These are phyloP conservation scores for Cetoscarus ocellatus DNA, from an alignment of 2,797 vertebrate genomes.

Conservation along the genomic window DNA sequence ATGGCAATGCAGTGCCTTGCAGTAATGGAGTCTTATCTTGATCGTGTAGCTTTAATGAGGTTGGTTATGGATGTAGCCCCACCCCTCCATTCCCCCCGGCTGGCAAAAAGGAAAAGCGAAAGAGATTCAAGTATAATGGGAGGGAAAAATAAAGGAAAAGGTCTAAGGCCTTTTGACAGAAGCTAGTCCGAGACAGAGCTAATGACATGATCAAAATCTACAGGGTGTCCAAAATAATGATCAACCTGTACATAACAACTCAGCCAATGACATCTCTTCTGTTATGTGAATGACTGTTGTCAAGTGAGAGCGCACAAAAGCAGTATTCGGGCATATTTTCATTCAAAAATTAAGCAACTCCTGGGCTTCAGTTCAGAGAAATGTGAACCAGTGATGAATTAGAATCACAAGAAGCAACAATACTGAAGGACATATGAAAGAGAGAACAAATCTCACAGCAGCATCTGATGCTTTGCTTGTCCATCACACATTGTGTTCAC, in stretches of 20 bases:
- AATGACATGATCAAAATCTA: constrained; percentile 23
- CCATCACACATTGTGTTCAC: constrained; percentile 44
- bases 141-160: constrained; percentile 2
- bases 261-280: constrained; percentile 24
- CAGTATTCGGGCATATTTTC: constrained; percentile 3
- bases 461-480: constrained; percentile 19
- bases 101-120: constrained; percentile 28
- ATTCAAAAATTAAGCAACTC: neutral
- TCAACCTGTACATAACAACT: constrained; percentile 33
- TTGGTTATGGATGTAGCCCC: constrained; percentile 57
- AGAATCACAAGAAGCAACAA: constrained; percentile 11
- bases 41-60: constrained; percentile 78
- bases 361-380: neutral
- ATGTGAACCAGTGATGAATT: constrained; percentile 12
- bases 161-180: constrained; percentile 27
- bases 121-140: constrained; percentile 3
- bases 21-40: constrained; percentile 79
- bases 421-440: constrained; percentile 6
- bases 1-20: constrained; percentile 58
- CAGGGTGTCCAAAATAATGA: constrained; percentile 21
- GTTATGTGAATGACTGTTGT: constrained; percentile 31
- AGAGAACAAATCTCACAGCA: constrained; percentile 1
- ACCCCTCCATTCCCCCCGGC: constrained; percentile 27
- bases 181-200: constrained; percentile 17
- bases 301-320: constrained; percentile 18